These are phyloP conservation scores for Zaprionus ghesquierei DNA, from an alignment of 1,140 invertebrate genomes.

Conservation along the genomic window DNA sequence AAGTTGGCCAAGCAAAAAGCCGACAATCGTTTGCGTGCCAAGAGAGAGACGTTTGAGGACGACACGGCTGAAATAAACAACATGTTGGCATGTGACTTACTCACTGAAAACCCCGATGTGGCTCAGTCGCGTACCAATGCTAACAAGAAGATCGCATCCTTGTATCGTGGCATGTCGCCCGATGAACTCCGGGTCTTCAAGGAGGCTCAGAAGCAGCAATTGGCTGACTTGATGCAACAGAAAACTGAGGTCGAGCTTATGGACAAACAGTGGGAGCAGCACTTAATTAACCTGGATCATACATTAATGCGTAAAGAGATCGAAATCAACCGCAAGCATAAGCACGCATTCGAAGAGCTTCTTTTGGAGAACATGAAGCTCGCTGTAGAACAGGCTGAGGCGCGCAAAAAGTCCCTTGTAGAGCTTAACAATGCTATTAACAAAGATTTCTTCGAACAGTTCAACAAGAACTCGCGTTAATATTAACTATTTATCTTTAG, in stretches of 20 bases:
- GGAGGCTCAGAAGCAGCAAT: conserved; percentile 88
- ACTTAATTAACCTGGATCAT: conserved; percentile 84
- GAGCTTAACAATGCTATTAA: conserved; percentile 87
- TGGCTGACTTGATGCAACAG: conserved; percentile 83
- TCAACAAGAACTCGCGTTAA: conserved; percentile 89
- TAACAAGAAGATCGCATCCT: conserved; percentile 87
- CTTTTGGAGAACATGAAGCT: conserved; percentile 84
- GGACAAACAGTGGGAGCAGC: conserved; percentile 86
- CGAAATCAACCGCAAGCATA: conserved; percentile 83
- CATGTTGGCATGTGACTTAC: conserved; percentile 91
- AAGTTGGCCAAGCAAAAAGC: conserved; percentile 73
- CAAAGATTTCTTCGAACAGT: conserved; percentile 89
- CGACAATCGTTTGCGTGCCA: conserved; percentile 42
- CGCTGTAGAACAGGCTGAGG: conserved; percentile 86
- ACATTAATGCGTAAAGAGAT: conserved; percentile 84
- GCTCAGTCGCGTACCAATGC: conserved; percentile 90
- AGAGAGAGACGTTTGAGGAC: conserved; percentile 87
- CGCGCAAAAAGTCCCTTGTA: conserved; percentile 85
- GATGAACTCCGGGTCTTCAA: conserved; percentile 88
- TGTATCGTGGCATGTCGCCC: conserved; percentile 93
- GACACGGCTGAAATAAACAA: conserved; percentile 94
- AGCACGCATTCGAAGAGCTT: conserved; percentile 64
- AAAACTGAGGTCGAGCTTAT: conserved; percentile 83
- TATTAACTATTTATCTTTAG: not conserved
- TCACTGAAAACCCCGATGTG: conserved; percentile 91